Base-by-base conservation (phyloP, 2,888 invertebrate species). In the Drosophila pseudotakahashii region DNA sequence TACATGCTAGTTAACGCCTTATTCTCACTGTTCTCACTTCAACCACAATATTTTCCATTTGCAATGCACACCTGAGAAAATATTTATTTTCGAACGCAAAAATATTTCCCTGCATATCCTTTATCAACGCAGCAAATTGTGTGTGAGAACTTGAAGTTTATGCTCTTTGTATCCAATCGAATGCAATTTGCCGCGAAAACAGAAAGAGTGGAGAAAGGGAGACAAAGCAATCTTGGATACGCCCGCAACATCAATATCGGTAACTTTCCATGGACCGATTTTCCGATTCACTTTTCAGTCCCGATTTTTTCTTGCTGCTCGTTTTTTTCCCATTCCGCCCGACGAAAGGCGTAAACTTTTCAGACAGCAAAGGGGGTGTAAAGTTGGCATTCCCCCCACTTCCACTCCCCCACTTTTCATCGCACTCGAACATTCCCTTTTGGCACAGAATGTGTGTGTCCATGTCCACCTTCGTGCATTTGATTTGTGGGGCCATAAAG, bases 401-500 rank as follows among this genome's bases (percentile, higher is more conserved):
- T 2, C 19, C 19, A 1, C 19, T 19, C 11, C 23, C 13, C 30
- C 44, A 4, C 30, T 60, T 23, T 23, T 6, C 45, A 42, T n/a
- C 16, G 26, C 36, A 44, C 60, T 44, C 58, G 16, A 60, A 44
- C 26, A 32, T 39, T 39, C n/a, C 14, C 32, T 69, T 58, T 50
- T 39, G 51, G 34, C 32, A 5, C 44, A 32, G 58, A 10, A 3
- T 11, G 34, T 34, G 34, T 66, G 45, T 48, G 62, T 63, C 72
- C 70, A 63, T 42, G 62, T 63, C 72, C 70, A 66, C 70, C 73
- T 63, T 74, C 55, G 68, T 75, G 79, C 72, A 80, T 74, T 81
- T 84, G 88, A 84, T 84, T 84, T 81, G 88, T 87, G 79, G 37
- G 77, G 75, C 72, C 72, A 87, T 84, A 84, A 75, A 87, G 69